Evolutionary conservation across 2,113 vertebrate species (phyloP).

Genomic region (Notothenia coriiceps): DNA sequence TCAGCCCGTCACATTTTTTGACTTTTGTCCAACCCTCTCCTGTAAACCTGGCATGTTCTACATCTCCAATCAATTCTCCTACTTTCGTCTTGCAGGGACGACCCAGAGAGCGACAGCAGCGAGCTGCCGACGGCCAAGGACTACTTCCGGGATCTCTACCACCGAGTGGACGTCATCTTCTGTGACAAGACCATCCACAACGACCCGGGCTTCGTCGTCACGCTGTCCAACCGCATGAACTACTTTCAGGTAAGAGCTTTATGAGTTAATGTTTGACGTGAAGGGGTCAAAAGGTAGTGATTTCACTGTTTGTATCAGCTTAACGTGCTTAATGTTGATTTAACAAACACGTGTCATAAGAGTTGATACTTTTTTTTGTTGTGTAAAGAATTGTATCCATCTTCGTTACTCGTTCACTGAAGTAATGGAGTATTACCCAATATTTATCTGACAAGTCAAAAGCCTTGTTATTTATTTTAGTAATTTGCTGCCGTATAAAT

Average conservation of each 20-base stretch:
- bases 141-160: constrained; percentile 98
- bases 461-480: too few relatives aligned
- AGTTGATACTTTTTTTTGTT: neutral
- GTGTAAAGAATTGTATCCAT: too few relatives aligned
- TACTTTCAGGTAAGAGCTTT: constrained; percentile 92
- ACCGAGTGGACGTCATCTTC: constrained; percentile 98
- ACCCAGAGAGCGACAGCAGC: constrained; percentile 97
- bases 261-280: neutral
- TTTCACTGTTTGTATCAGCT: neutral
- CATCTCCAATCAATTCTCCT: neutral
- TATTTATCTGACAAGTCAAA: neutral
- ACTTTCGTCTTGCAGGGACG: constrained; percentile 85
- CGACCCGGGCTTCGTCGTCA: constrained; percentile 98
- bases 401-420: too few relatives aligned
- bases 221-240: constrained; percentile 99
- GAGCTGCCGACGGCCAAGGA: constrained; percentile 98
- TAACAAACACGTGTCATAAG: neutral
- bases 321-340: neutral
- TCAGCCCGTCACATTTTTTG: neutral
- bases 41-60: neutral
- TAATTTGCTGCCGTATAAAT: too few relatives aligned
- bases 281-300: too few relatives aligned
- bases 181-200: constrained; percentile 99
- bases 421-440: neutral
- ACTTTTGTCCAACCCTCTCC: neutral